A percentile compares a stretch with the other conserved stretches of the same genome.
phyloP scores from a whole-genome alignment of 2,113 vertebrate species.

The Zapornia atra region DNA sequence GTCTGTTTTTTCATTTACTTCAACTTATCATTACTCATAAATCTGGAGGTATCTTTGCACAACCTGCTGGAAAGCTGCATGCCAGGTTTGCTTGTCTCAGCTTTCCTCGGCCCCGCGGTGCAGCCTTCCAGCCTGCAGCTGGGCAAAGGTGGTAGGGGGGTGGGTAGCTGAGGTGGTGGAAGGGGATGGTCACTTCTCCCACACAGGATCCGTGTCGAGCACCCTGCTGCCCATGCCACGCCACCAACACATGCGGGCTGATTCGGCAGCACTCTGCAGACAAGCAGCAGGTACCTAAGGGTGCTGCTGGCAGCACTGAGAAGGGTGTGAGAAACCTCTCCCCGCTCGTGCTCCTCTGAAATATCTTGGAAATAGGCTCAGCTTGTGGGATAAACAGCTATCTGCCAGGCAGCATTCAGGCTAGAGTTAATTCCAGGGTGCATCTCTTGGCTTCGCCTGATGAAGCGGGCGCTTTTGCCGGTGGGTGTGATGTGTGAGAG shows the following conservation, averaged over 20 bases:
- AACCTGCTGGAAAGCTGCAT: neutral
- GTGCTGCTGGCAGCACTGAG: neutral
- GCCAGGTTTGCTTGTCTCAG: constrained; percentile 19
- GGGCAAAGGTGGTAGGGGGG: neutral
- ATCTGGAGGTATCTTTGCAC: neutral
- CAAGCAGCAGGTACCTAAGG: neutral
- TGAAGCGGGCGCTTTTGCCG: neutral
- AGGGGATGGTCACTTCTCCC: neutral
- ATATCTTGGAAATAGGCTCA: neutral
- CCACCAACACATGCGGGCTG: fast-evolving
- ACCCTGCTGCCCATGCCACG: neutral
- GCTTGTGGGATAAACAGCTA: neutral
- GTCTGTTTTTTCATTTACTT: neutral
- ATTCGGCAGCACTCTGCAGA: neutral
- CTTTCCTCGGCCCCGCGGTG: neutral
- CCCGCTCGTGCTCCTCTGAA: fast-evolving
- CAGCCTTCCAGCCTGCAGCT: neutral
- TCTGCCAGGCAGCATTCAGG: neutral
- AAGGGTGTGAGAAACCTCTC: neutral
- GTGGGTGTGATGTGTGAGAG: neutral
- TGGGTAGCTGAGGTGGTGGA: fast-evolving
- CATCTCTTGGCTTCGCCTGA: neutral
- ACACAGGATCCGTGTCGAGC: neutral
- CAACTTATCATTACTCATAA: neutral
- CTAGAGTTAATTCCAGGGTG: neutral